These are phyloP conservation scores for Acanthosepion pharaonis DNA, from an alignment of 2,888 invertebrate species.

Conservation along the genomic window DNA sequence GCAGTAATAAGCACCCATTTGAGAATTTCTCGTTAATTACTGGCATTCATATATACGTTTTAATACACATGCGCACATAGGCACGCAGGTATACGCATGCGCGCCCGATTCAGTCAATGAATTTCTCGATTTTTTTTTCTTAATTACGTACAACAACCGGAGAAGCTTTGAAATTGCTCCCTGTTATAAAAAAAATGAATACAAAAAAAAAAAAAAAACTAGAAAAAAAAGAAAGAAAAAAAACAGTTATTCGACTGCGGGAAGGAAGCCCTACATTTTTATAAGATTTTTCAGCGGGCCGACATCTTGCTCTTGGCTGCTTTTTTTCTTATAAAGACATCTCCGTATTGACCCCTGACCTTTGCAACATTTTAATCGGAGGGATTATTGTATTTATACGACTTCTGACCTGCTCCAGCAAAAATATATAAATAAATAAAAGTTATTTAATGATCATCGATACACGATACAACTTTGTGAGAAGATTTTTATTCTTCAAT, in stretches of 20 bases:
- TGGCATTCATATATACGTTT: background rate
- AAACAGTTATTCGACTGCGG: background rate
- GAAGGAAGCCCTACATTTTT: background rate
- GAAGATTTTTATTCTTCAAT: background rate
- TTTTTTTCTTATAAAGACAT: background rate
- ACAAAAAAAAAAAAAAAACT: background rate
- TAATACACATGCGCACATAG: background rate
- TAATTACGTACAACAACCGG: background rate
- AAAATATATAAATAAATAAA: background rate
- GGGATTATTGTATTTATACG: conserved; percentile 1
- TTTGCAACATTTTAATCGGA: background rate
- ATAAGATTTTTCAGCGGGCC: background rate
- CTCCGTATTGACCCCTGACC: background rate
- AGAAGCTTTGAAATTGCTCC: background rate
- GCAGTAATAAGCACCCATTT: background rate
- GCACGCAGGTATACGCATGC: background rate
- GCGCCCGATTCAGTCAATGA: background rate
- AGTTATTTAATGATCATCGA: background rate
- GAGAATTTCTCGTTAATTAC: background rate
- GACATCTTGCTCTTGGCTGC: background rate
- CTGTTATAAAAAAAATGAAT: background rate
- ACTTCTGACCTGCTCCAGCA: background rate
- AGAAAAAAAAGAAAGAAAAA: background rate
- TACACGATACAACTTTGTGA: background rate
- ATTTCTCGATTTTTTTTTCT: background rate